Evolutionary conservation across 2,888 invertebrate genomes (phyloP).

Genomic region (Barypeithes pellucidus): DNA sequence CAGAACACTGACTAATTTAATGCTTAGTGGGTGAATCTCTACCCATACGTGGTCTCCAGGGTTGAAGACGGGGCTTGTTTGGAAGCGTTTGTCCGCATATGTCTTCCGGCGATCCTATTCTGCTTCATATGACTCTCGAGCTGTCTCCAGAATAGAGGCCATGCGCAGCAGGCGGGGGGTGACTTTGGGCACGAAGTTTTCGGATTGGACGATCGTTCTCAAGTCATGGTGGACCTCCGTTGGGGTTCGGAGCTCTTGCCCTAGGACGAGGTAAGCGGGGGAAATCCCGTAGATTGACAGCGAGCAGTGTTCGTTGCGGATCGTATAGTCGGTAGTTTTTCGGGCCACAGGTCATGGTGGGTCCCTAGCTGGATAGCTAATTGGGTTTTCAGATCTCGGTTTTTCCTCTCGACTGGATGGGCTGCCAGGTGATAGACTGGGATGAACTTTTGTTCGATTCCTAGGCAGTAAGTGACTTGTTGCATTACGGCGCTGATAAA

Average conservation of each 20-base stretch:
- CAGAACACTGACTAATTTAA: no score
- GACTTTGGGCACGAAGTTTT: no score
- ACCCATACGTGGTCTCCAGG: no score
- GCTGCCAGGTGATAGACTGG: slow-evolving; percentile 58
- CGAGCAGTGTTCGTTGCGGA: slow-evolving; percentile 66
- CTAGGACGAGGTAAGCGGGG: slow-evolving; percentile 61
- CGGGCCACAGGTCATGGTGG: slow-evolving; percentile 60
- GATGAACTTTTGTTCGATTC: slow-evolving; percentile 59
- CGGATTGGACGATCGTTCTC: neutral
- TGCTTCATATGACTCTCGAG: no score
- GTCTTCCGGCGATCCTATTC: no score
- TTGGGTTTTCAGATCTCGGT: slow-evolving; percentile 62
- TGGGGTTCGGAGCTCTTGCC: slow-evolving; percentile 42
- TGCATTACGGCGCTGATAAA: slow-evolving; percentile 64
- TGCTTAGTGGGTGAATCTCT: no score
- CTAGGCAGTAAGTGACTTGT: slow-evolving; percentile 59
- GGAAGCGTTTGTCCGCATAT: no score
- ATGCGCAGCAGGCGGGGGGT: no score
- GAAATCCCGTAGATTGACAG: slow-evolving; percentile 52
- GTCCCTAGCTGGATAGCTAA: slow-evolving; percentile 60
- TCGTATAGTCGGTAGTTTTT: slow-evolving; percentile 52
- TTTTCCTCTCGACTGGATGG: slow-evolving; percentile 56
- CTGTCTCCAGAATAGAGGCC: no score
- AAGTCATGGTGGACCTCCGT: slow-evolving; percentile 55
- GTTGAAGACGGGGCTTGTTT: no score